phyloP scores from a whole-genome alignment of 2,113 vertebrate genomes.

The Clarias magur region DNA sequence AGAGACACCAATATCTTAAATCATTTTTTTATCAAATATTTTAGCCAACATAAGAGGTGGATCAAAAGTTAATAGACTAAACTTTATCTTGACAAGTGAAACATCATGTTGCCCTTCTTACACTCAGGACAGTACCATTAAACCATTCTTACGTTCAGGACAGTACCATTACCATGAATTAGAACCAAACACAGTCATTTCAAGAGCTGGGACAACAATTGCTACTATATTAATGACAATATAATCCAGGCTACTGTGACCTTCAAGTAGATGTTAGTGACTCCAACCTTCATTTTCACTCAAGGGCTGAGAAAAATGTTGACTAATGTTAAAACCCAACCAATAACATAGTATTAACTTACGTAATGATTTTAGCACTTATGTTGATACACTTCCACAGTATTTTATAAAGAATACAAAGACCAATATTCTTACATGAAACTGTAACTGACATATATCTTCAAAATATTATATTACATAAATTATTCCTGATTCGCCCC shows the following conservation, averaged over 20 bases:
- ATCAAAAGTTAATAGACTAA: background rate
- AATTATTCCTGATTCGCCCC: background rate
- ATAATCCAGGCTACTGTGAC: background rate
- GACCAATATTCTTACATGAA: background rate
- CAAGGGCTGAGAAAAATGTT: background rate
- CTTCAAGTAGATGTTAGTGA: background rate
- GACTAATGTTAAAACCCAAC: background rate
- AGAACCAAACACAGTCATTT: slow-evolving; percentile 9
- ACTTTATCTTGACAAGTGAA: slow-evolving; percentile 13
- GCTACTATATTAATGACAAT: background rate
- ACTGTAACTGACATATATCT: background rate
- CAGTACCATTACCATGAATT: background rate
- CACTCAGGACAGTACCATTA: background rate
- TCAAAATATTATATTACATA: background rate
- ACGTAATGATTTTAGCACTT: background rate
- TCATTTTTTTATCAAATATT: background rate
- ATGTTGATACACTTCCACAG: background rate
- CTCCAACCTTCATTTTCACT: background rate
- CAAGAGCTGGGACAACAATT: background rate
- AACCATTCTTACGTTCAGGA: background rate
- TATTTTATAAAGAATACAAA: background rate
- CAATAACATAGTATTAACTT: background rate
- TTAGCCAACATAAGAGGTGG: background rate
- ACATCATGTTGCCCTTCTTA: background rate
- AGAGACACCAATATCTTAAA: background rate